These are phyloP conservation scores for Magallana ariakensis DNA, from an alignment of 1,140 invertebrate species.

Conservation along the genomic window DNA sequence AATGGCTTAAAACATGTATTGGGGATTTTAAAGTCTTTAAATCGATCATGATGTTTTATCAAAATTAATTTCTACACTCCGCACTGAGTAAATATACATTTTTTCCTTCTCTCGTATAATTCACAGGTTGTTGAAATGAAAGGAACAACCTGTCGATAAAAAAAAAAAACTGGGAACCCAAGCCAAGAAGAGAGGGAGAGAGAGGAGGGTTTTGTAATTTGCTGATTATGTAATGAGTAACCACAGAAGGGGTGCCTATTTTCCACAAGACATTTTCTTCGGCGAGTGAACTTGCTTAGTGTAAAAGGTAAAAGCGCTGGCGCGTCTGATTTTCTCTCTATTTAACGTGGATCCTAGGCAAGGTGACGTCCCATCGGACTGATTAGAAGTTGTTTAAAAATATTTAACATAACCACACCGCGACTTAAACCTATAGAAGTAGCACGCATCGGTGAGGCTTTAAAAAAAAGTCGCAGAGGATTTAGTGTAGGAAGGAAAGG, in stretches of 20 bases:
- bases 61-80: not conserved
- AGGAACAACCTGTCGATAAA: slow-evolving; percentile 25
- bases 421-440: not conserved
- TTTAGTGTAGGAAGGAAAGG: not conserved
- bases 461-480: not conserved
- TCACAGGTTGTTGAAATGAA: slow-evolving; percentile 28
- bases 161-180: not conserved
- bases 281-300: slow-evolving; percentile 32
- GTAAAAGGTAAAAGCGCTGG: slow-evolving; percentile 23
- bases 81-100: not conserved
- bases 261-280: slow-evolving; percentile 14
- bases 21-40: not conserved
- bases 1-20: not conserved
- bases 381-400: slow-evolving; percentile 37
- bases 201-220: slow-evolving; percentile 25
- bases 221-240: slow-evolving; percentile 34
- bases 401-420: slow-evolving; percentile 36
- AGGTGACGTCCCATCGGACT: slow-evolving; percentile 28
- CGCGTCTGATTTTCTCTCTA: slow-evolving; percentile 22
- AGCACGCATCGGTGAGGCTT: slow-evolving; percentile 3
- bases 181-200: not conserved
- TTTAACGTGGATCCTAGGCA: slow-evolving; percentile 14
- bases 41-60: slow-evolving; percentile 2
- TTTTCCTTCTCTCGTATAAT: not conserved
- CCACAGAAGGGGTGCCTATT: not conserved